phyloP scores from a whole-genome alignment of 2,797 vertebrate genomes.

The Typhlichthys subterraneus region DNA sequence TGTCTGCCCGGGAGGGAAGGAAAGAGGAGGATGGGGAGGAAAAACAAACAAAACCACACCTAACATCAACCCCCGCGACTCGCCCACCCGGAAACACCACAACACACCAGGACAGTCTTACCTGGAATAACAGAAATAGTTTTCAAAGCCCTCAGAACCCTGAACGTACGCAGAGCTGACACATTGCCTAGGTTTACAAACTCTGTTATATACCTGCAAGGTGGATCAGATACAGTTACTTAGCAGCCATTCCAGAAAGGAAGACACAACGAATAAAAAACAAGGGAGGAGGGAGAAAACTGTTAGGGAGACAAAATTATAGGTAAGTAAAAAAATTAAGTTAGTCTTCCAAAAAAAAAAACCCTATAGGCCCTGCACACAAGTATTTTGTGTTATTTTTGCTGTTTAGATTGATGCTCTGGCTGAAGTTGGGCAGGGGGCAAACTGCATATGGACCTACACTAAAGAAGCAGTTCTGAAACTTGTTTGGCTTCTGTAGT shows the following conservation, averaged over 20 bases:
- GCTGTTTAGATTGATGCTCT: too few relatives aligned
- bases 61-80: slow-evolving; percentile 90
- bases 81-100: slow-evolving; percentile 76
- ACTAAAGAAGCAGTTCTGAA: too few relatives aligned
- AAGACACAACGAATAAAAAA: slow-evolving; percentile 11
- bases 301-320: too few relatives aligned
- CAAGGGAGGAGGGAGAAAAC: not conserved
- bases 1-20: slow-evolving; percentile 71
- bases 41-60: slow-evolving; percentile 81
- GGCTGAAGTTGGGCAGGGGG: too few relatives aligned
- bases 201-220: slow-evolving; percentile 99
- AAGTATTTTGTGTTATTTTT: too few relatives aligned
- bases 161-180: slow-evolving; percentile 98
- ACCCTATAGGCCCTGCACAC: too few relatives aligned
- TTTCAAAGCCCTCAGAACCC: slow-evolving; percentile 99
- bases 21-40: slow-evolving; percentile 57
- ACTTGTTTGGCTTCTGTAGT: too few relatives aligned
- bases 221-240: slow-evolving; percentile 94
- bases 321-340: too few relatives aligned
- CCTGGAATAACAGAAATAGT: slow-evolving; percentile 98
- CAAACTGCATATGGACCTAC: too few relatives aligned
- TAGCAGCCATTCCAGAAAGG: slow-evolving; percentile 53
- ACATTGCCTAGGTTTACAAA: slow-evolving; percentile 99
- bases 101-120: slow-evolving; percentile 77
- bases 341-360: too few relatives aligned